These are phyloP conservation scores for Cyanoliseus patagonus DNA, from an alignment of 2,113 vertebrate species.

Conservation along the genomic window DNA sequence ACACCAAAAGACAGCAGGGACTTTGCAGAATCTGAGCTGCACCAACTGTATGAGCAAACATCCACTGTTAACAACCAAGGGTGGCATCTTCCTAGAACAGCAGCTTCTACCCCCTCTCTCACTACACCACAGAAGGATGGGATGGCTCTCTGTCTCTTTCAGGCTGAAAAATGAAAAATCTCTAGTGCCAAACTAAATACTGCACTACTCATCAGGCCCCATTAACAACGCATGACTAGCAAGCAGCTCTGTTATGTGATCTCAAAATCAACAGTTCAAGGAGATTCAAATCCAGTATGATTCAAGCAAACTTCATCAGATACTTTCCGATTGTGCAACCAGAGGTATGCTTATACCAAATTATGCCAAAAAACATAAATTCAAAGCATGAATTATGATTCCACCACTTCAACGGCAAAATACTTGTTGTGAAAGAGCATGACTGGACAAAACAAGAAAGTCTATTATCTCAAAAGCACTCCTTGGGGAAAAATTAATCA, in stretches of 20 bases:
- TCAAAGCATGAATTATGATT: neutral
- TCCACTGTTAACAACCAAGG: accelerated
- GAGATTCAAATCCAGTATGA: neutral
- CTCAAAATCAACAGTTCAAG: neutral
- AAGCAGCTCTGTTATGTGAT: neutral
- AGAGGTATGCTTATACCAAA: neutral
- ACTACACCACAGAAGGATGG: neutral
- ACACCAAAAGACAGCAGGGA: neutral
- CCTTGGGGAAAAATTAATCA: slow-evolving; percentile 22
- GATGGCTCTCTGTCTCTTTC: neutral
- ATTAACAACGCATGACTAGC: neutral
- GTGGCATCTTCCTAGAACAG: neutral
- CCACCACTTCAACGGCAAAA: neutral
- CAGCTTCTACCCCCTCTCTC: neutral
- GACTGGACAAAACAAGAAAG: neutral
- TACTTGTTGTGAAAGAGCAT: neutral
- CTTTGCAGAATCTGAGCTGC: neutral
- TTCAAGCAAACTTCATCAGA: neutral
- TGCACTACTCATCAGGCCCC: neutral
- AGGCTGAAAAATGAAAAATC: neutral
- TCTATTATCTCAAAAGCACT: slow-evolving; percentile 1
- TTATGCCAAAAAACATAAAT: neutral
- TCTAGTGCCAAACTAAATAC: neutral
- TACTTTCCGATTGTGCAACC: neutral
- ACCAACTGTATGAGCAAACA: neutral